A percentile compares a stretch with the other conserved stretches of the same genome.
phyloP scores from a whole-genome alignment of 1,140 invertebrate species.

The Hyposmocoma kahamanoa region DNA sequence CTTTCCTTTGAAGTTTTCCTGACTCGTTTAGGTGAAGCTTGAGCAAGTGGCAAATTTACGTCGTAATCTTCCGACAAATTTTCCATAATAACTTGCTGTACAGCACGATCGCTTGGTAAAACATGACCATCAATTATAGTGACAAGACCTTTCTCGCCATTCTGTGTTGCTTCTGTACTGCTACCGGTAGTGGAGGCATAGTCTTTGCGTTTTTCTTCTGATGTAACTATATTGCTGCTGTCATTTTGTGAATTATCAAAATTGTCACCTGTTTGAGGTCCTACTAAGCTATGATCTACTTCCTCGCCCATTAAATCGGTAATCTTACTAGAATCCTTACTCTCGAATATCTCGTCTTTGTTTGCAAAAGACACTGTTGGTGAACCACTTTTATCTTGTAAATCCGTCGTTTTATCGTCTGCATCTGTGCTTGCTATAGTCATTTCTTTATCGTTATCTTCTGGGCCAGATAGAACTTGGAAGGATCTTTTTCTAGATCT shows the following conservation, averaged over 20 bases:
- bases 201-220: constrained; percentile 35
- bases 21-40: constrained; percentile 31
- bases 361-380: constrained; percentile 50
- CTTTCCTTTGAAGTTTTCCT: constrained; percentile 51
- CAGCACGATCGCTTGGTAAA: constrained; percentile 23
- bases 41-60: constrained; percentile 30
- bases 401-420: constrained; percentile 17
- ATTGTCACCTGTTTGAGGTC: constrained; percentile 11
- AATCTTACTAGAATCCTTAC: constrained; percentile 29
- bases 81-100: constrained; percentile 40
- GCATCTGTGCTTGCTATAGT: not conserved
- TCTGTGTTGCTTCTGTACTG: constrained; percentile 27
- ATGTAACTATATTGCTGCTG: constrained; percentile 16
- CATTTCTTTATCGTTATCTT: constrained; percentile 18
- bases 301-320: constrained; percentile 46
- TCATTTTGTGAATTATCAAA: constrained; percentile 18
- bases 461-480: constrained; percentile 52
- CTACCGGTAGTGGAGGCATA: constrained; percentile 28
- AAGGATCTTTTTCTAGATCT: constrained; percentile 46
- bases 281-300: constrained; percentile 19
- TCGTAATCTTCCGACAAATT: constrained; percentile 34
- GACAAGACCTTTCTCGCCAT: constrained; percentile 44
- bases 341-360: constrained; percentile 51
- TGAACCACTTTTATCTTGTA: constrained; percentile 36
- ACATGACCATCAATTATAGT: constrained; percentile 40